Conservation (phyloP, 2,888 invertebrate species). For the Augochlorella aurata region DNA sequence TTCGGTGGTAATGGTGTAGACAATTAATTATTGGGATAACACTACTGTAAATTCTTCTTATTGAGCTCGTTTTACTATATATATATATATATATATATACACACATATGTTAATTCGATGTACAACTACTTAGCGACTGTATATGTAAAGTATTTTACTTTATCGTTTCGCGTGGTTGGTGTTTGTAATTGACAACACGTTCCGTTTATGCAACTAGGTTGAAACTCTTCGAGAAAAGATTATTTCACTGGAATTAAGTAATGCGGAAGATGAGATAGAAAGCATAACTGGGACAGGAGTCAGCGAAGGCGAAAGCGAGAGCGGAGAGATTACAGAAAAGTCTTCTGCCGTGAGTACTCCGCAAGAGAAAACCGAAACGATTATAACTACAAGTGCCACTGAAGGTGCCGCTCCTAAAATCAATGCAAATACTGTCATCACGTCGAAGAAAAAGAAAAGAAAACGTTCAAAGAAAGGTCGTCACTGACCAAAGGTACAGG, state of each 20-base stretch:
- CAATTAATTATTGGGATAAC: slow-evolving; percentile 11
- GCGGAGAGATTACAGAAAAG: slow-evolving; percentile 79
- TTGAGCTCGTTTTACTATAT: slow-evolving; percentile 11
- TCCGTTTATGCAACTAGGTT: slow-evolving; percentile 84
- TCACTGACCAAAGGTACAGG: slow-evolving; percentile 75
- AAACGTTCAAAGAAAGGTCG: slow-evolving; percentile 84
- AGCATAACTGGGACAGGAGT: slow-evolving; percentile 76
- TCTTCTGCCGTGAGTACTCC: slow-evolving; percentile 79
- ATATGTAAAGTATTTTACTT: slow-evolving; percentile 15
- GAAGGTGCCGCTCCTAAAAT: slow-evolving; percentile 83
- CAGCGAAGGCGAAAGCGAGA: slow-evolving; percentile 78
- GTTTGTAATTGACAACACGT: slow-evolving; percentile 15
- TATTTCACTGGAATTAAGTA: slow-evolving; percentile 92
- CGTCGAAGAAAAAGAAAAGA: slow-evolving; percentile 81
- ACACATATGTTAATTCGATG: background rate
- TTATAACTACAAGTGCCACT: slow-evolving; percentile 84
- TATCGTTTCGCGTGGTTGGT: background rate
- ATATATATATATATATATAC: slow-evolving; percentile 1
- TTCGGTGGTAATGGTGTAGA: slow-evolving; percentile 36
- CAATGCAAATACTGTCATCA: slow-evolving; percentile 70
- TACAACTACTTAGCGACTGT: background rate
- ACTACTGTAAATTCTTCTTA: slow-evolving; percentile 6
- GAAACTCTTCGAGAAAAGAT: slow-evolving; percentile 96
- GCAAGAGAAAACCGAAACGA: slow-evolving; percentile 83
- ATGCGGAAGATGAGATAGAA: slow-evolving; percentile 84